Conservation (phyloP, 2,888 invertebrate genomes). For the Selenia dentaria region DNA sequence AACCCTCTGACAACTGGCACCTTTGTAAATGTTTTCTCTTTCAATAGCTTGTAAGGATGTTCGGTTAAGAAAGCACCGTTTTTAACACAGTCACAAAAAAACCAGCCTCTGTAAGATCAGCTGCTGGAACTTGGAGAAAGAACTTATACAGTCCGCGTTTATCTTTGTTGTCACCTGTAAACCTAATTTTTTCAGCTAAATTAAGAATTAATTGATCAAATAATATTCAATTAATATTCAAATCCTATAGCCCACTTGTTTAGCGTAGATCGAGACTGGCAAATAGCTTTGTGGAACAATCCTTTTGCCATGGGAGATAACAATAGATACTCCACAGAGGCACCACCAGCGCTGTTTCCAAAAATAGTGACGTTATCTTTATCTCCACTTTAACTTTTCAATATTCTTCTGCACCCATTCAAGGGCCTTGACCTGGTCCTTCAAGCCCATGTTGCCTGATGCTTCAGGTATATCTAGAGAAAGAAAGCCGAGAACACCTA, state of each 20-base stretch:
- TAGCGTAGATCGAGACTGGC: conserved; percentile 57
- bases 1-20: conserved; percentile 78
- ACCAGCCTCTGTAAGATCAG: conserved; percentile 30
- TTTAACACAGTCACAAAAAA: conserved; percentile 40
- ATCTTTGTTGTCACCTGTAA: conserved; percentile 40
- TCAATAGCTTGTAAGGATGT: conserved; percentile 63
- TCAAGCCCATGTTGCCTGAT: conserved; percentile 65
- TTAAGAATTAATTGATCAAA: conserved; percentile 37
- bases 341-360: conserved; percentile 58
- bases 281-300: conserved; percentile 59
- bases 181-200: conserved; percentile 45
- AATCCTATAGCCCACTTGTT: conserved; percentile 56
- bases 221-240: no score
- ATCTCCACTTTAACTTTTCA: conserved; percentile 52
- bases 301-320: conserved; percentile 51
- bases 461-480: conserved; percentile 57
- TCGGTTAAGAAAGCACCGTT: conserved; percentile 47
- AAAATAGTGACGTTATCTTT: conserved; percentile 57
- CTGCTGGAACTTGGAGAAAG: conserved; percentile 35
- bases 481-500: conserved; percentile 67
- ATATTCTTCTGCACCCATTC: conserved; percentile 63
- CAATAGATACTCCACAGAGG: conserved; percentile 54
- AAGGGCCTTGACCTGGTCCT: conserved; percentile 61
- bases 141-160: conserved; percentile 39
- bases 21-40: conserved; percentile 54